Evolutionary conservation across 2,888 invertebrate species (phyloP), one percentile per base, ranked within the genome.

Genomic region (Spodoptera littoralis): DNA sequence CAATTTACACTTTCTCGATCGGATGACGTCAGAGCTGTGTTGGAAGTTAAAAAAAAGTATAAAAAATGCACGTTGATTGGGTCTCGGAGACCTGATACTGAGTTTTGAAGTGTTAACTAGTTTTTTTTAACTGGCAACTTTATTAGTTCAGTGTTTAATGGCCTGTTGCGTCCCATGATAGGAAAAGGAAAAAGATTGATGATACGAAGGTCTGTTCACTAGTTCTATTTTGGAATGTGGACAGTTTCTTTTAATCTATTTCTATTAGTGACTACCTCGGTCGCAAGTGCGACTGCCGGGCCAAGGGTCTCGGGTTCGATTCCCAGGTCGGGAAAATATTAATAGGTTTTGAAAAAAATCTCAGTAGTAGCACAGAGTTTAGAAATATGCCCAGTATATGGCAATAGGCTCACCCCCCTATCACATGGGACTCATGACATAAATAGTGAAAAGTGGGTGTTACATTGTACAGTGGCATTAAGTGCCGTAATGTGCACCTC

Each of bases 41-140:
- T 65, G 66, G 36, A 60, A 72, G 41, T 65, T 65, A 44, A 58
- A 72, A 76, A 70, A 59, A 41, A 36, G 49, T 48, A 53, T 30
- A 56, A 68, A 56, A 60, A 61, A 63, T 46, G 12, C 44, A 49
- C 54, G 60, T 68, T 74, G 73, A 74, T 77, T 74, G 73, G 59
- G 63, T 61, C 74, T 60, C 69, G 24, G 74, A 68, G 56, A 73
- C 60, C 48, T 43, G 77, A 74, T 68, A 63, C 55, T 50, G 52
- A 77, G 58, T 73, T 73, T 63, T 68, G 42, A 77, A 77, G 69
- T 62, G 73, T 57, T 59, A 64, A 73, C 74, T 63, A 60, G 60
- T 50, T 58, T 64, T 54, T 60, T 65, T 60, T 73, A 71, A 43
- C 41, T 61, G 46, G 45, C 13, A 57, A 76, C 42, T 73, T 65